Evolutionary conservation across 2,797 vertebrate genomes (phyloP), one percentile per base, ranked within the genome.

Genomic region (Otus scops): DNA sequence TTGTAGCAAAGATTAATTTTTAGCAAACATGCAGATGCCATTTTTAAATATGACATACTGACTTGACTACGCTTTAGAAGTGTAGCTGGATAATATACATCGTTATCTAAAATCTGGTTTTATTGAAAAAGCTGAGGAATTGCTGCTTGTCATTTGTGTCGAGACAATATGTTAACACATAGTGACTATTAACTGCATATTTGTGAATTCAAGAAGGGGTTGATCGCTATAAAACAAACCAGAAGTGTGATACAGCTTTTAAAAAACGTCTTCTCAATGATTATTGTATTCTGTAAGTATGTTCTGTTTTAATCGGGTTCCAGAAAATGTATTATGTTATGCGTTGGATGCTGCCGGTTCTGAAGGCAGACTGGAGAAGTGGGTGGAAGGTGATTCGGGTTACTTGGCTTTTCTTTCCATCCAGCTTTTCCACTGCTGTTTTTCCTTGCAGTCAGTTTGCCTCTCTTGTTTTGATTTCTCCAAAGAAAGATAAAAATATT

Each of bases 311-410:
- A 78, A 69, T 19, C 1, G 3, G 22, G 20, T 71, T 85, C 43
- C 61, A 65, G 45, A 75, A 56, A 53, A 45, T 1, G 0, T 64
- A 16, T 47, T 39, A 1, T 30, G 30, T 39, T 71, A 13, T 13
- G 11, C 0, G 0, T 38, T 65, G 70, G 59, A 7, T 92, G 75
- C 70, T 95, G 79, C 88, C 80, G 60, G 45, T 82, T 89, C 77
- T 23, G 34, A 85, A 34, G 28, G 54, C 79, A 81, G 64, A 36
- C 60, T 76, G 65, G 63, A 51, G 39, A 43, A 59, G 80, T 88
- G 69, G 79, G 73, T 86, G 63, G 91, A 59, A 88, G n/a, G 67
- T 57, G 76, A 39, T 84, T 65, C 73, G 89, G 50, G 39, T 86
- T 89, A 56, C 67, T 92, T 86, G 43, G 50, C 54, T 93, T 84